Base-by-base conservation (phyloP, 2,113 vertebrate species). In the Strix aluco region DNA sequence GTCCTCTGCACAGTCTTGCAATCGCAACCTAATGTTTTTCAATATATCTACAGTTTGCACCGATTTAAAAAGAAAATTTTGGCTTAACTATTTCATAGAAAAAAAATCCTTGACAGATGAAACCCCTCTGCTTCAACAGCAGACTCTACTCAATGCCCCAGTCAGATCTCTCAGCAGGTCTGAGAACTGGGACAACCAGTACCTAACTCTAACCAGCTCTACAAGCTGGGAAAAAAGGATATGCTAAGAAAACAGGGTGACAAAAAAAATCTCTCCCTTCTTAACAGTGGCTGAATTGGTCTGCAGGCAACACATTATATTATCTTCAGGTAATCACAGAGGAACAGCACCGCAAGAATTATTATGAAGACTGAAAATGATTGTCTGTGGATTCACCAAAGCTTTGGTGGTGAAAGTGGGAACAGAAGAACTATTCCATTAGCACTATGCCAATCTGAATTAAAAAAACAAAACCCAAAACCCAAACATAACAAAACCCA, bases 281-380 rank as follows among this genome's bases (percentile, higher is more conserved):
- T 57, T 25, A 49, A 26, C 15, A 32, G n/a, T 16, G 19, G 47
- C 32, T 49, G n/a, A 74, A 21, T 1, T 21, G 27, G 52, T 10
- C 69, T 71, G 57, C 73, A 55, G 38, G 22, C 51, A 54, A 42
- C 16, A 29, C 30, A 25, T 3, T 26, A 1, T 10, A 7, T 26
- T 26, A 32, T 25, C 27, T 38, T n/a, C 15, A 65, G 30, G 47
- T 46, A 61, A 42, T 9, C 22, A 55, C 17, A 80, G 26, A 47
- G 42, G 22, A 59, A 47, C 3, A 90, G 14, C 4, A n/a, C 36
- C 36, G 36, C 36, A 36, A 36, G 36, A 36, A 23, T 13, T 49
- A 30, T n/a, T 0, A 0, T 18, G 8, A 38, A 79, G 40, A 34
- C 14, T 86, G 11, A 42, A 57, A 57, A 18, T 0, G 0, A 29